Base-by-base conservation (phyloP, 2,797 vertebrate genomes). In the Enteromius treurensis region DNA sequence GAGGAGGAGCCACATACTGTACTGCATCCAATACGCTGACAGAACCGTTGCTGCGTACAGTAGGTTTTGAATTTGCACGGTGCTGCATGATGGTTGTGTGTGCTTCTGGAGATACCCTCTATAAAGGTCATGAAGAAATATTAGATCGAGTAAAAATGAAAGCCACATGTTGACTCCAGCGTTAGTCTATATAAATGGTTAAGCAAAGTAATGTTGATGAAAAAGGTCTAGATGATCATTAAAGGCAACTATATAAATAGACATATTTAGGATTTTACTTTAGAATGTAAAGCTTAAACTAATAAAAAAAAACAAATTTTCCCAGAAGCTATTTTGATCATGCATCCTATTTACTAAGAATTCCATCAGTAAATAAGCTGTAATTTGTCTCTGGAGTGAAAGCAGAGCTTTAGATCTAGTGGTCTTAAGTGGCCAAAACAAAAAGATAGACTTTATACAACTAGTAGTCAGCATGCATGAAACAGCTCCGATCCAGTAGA, bases 1-100 rank as follows among this genome's bases (percentile, higher is more conserved):
- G 34, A 74, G 86, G 88, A 83, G 86, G 86, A 79, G 82, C 84
- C 80, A 81, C 7, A 42, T 60, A 42, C 26, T 21, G 47, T 32
- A 68, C 82, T 13, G 83, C 65, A 60, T 81, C 73, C 79, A 82
- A 71, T 79, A 51, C 76, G 49, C 82, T 70, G 29, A 55, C 17
- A 68, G 83, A 68, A 82, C 75, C 49, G 9, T 70, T 47, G 19
- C 47, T 64, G 13, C 26, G 19, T 47, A 86, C 83, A 69, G 77
- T 45, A 68, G 40, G 47, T 55, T 34, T 73, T 37, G 74, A 68
- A 80, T 55, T 32, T 17, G n/a, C 62, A 65, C n/a, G 1, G 68
- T 45, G 8, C 64, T 40, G 49, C 69, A 47, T 74, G 37, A 77
- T 21, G 47, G 11, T 26, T 65, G 17, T 60, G 34, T 70, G 49